Percentiles rank a stretch among this genome's conserved stretches.
Conservation (phyloP, 2,888 invertebrate species). For the Hypselothyrea guttata region DNA sequence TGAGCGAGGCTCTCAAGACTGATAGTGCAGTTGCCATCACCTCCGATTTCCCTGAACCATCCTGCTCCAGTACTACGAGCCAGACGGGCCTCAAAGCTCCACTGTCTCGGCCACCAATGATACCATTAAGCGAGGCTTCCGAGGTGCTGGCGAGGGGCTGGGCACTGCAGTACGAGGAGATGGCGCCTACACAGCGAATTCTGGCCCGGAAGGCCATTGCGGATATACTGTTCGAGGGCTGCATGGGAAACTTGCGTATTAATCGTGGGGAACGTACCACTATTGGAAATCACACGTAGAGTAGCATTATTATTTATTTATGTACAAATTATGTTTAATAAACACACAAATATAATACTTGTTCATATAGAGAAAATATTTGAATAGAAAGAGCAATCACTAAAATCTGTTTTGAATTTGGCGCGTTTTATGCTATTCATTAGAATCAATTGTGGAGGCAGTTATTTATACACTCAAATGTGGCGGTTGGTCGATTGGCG, state of each 20-base stretch:
- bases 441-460: no score
- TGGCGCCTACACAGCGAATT: conserved; percentile 70
- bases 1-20: conserved; percentile 11
- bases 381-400: no score
- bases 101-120: conserved; percentile 6
- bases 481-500: conserved; percentile 19
- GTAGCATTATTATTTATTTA: neutral
- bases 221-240: conserved; percentile 78
- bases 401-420: no score
- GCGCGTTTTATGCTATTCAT: no score
- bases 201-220: conserved; percentile 78
- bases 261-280: conserved; percentile 52
- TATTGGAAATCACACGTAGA: conserved; percentile 37
- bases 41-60: conserved; percentile 27
- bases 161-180: conserved; percentile 79
- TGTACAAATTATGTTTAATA: no score
- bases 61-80: conserved; percentile 15
- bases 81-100: conserved; percentile 15
- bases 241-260: conserved; percentile 74
- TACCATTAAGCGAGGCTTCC: conserved; percentile 59
- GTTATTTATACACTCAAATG: no score
- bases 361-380: no score
- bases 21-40: conserved; percentile 22
- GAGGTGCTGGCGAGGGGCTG: conserved; percentile 77
- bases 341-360: no score